Base-by-base conservation (phyloP, 2,113 vertebrate species). In the Rutilus rutilus region DNA sequence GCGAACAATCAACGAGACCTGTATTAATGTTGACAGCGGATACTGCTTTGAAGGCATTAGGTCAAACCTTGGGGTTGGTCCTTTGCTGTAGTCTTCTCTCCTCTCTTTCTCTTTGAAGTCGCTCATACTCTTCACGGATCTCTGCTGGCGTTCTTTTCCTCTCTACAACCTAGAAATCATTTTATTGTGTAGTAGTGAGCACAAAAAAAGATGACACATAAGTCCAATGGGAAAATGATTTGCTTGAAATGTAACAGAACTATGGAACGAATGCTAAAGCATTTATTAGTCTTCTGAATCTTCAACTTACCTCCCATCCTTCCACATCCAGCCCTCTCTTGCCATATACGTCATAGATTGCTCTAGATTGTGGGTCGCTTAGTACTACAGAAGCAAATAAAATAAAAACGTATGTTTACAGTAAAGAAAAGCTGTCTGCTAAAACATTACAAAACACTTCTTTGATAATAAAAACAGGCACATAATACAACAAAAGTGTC, bases 281-380 rank as follows among this genome's bases (percentile, higher is more conserved):
- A 33, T 57, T 78, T 74, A 59, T 78, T n/a, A 59, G 50, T 36
- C 27, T 59, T 64, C n/a, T 11, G 60, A 81, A 81, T 47, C 3
- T 5, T 47, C 17, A 69, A 92, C 96, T 96, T 94, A 99, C 98
- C 97, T 99, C 98, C 98, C 98, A 99, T 92, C 98, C 98, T 91
- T 99, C 98, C 91, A 99, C 97, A 19, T 99, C 98, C 86, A 99
- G 96, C 75, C 98, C 98, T 94, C 96, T 96, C 92, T 97, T 99
- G 86, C 98, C 98, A 91, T 99, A 99, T 87, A 99, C 97, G 87
- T 99, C 98, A 94, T 99, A 99, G 93, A 99, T 99, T 80, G 98
- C 98, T 90, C 98, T 95, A 76, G 97, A 95, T 90, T 99, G 98
- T 60, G 98, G 97, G 78, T 99, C 98, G 79, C 97, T 97, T 69